Percentiles rank a stretch among this genome's conserved stretches.
Conservation (phyloP, 53 echinoderm and acorn worm genomes). For the Hippasteria phrygiana region DNA sequence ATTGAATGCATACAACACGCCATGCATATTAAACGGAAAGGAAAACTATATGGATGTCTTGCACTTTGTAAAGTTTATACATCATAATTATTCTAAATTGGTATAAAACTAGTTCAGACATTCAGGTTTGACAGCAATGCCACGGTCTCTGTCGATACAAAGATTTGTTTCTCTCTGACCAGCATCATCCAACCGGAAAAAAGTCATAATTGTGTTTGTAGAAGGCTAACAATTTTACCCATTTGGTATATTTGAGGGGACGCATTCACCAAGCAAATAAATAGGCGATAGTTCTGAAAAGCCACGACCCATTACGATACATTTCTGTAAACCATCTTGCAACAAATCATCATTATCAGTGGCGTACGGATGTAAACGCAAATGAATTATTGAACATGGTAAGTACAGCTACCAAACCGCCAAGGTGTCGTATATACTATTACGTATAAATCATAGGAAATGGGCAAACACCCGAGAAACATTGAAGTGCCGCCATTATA, state of each 20-base stretch:
- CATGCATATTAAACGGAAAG: not conserved
- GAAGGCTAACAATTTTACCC: not conserved
- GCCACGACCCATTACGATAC: slow-evolving; percentile 10
- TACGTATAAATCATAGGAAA: slow-evolving; percentile 15
- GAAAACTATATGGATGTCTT: not conserved
- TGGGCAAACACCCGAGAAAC: not conserved
- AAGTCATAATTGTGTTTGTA: slow-evolving; percentile 1
- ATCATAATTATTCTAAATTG: not conserved
- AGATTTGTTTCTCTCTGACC: not conserved
- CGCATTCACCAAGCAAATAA: slow-evolving; percentile 34
- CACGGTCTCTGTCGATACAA: not conserved
- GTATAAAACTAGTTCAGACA: not conserved
- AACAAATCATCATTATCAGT: slow-evolving; percentile 42
- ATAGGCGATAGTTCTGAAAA: slow-evolving; percentile 11
- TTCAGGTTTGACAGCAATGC: not conserved
- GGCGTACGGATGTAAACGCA: slow-evolving; percentile 28
- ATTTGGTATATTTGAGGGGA: not conserved
- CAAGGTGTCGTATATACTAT: not conserved
- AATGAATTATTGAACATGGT: slow-evolving; percentile 42
- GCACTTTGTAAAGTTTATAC: not conserved
- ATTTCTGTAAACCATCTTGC: slow-evolving; percentile 23
- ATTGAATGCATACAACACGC: not conserved
- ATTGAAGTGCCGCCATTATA: not conserved
- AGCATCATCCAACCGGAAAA: not conserved
- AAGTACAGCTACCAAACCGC: not conserved